These are phyloP conservation scores for Alloplasta piceator DNA, from an alignment of 2,888 invertebrate species.

Conservation along the genomic window DNA sequence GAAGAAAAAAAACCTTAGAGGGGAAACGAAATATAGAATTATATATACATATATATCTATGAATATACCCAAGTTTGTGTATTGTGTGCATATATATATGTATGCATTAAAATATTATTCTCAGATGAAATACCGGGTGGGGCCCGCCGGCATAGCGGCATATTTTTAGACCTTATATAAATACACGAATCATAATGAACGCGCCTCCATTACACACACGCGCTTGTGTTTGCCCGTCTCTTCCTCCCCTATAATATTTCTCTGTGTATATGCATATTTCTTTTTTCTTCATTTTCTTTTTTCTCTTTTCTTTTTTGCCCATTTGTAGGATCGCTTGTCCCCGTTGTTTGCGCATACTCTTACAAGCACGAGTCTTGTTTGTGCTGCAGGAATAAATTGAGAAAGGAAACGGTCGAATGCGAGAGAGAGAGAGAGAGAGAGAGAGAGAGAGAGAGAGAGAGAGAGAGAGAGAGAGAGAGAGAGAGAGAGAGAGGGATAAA, in stretches of 20 bases:
- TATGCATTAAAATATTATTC: conserved; percentile 83
- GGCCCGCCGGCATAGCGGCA: conserved; percentile 81
- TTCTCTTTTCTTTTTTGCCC: conserved; percentile 42
- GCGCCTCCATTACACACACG: conserved; percentile 71
- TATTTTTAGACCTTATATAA: conserved; percentile 84
- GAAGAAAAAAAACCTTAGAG: conserved; percentile 54
- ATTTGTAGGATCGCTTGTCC: conserved; percentile 55
- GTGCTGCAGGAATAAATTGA: conserved; percentile 48
- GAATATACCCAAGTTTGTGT: conserved; percentile 64
- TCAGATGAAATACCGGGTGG: conserved; percentile 83
- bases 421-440: conserved; percentile 22
- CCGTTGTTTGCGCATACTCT: conserved; percentile 60
- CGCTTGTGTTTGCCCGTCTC: conserved; percentile 68
- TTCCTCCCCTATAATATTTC: conserved; percentile 67
- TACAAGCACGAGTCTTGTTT: conserved; percentile 49
- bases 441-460: background rate
- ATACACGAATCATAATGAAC: conserved; percentile 84
- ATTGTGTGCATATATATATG: conserved; percentile 74
- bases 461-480: background rate
- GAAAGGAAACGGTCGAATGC: conserved; percentile 30
- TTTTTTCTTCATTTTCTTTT: too few relatives aligned
- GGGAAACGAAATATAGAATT: conserved; percentile 67
- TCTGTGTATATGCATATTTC: conserved; percentile 18
- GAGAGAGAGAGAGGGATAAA: background rate
- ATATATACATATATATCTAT: conserved; percentile 73